Evolutionary conservation across 2,797 vertebrate genomes (phyloP), one percentile per base, ranked within the genome.

Genomic region (Intellagama lesueurii): DNA sequence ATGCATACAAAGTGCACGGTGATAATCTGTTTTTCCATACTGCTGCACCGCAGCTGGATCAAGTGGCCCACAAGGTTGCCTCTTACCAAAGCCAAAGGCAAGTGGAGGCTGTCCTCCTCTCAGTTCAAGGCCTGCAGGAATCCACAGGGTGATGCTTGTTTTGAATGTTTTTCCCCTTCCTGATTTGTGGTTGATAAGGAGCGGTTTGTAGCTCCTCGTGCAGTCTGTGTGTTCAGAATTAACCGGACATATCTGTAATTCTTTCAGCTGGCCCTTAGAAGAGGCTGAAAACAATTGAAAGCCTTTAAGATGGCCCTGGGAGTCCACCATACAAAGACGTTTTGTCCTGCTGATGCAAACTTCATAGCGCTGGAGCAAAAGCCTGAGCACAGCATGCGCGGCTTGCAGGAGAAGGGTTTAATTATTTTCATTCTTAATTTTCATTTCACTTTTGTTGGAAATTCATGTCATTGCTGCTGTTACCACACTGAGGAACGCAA

Each of bases 381-480:
- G 93, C 88, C 90, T 89, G 92, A 88, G 78, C 91, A 85, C 94
- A 92, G 93, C 90, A 85, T 17, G 92, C 89, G 1, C 88, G 89
- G 47, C 70, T 88, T 49, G 84, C 76, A 77, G 80, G 87, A 95
- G 86, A 91, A n/a, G 49, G 75, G 6, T 91, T 95, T 95, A 92
- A 96, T 96, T 95, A 94, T 92, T 94, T 94, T 92, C 92, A 92
- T 93, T 95, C 93, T 94, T 91, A 87, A 40, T 93, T 95, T 95
- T 89, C 90, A 85, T 94, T 95, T 93, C 88, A 94, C 85, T 81
- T 87, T 94, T 92, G 90, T 85, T 87, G 92, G 87, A 89, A 95
- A 95, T 94, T 93, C 94, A 88, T 1, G 1, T 89, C 89, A 0
- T 87, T 91, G 88, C 90, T 85, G 95, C 94, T 95, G 92, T 91